Base-by-base conservation (phyloP, 2,888 invertebrate genomes). In the Ichneumoninae sp. region DNA sequence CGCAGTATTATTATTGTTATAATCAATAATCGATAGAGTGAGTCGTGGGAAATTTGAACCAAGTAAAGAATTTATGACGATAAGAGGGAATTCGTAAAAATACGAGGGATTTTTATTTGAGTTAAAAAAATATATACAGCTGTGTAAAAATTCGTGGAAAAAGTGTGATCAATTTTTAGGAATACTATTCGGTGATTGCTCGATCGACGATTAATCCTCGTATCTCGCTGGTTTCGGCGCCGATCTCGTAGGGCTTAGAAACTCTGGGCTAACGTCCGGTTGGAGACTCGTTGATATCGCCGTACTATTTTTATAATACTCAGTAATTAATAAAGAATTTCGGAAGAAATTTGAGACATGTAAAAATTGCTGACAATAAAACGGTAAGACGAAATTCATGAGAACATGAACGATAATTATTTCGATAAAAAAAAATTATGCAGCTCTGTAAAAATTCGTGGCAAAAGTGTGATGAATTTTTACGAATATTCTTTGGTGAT, bases 231-330 rank as follows among this genome's bases (percentile, higher is more conserved):
- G 99, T 99, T 16, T 99, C 99, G 33, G 98, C 99, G 13, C 99
- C 99, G 87, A 99, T 99, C 95, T 99, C 99, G 92, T 99, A 99
- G 4, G 99, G 94, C 94, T 99, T 99, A 0, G 99, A 98, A 94
- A 99, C 99, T 87, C 99, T 95, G 82, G 99, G 94, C 78, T 98
- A 95, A 90, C 99, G 95, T 68, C 99, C 99, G 16, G 98, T 97
- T 19, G 99, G 97, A 94, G 99, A 99, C 91, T 99, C 99, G 92
- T 99, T 99, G 87, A 99, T 99, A 93, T 19, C 13, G 54, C 10
- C 8, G 2, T 57, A 13, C 16, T 8, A 1, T 60, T 60, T 6
- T 60, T 33, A 8, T 0, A 30, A 16, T 33, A 5, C 26, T 16
- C 16, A 16, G 33, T 60, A 1, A 60, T 60, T 30, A 5, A 13